Evolutionary conservation across 1,140 invertebrate genomes (phyloP).

Genomic region (Sitobion miscanthi): DNA sequence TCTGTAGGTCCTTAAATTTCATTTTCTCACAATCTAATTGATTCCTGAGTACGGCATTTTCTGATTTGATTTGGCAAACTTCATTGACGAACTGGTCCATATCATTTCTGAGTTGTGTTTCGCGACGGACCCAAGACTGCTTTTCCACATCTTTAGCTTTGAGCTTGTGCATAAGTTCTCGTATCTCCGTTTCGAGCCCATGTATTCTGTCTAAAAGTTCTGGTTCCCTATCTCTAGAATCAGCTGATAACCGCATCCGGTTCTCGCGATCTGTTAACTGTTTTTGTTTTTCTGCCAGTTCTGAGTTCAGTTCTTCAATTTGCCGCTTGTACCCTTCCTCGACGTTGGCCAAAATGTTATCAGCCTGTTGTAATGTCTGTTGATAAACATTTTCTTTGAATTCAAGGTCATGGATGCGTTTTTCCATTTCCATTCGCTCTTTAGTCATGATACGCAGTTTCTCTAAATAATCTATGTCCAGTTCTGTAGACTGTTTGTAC

Average conservation of each 20-base stretch:
- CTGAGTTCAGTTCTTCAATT: slow-evolving; percentile 62
- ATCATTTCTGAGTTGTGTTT: slow-evolving; percentile 58
- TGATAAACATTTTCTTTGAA: slow-evolving; percentile 70
- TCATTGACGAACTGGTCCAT: slow-evolving; percentile 57
- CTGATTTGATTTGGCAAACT: slow-evolving; percentile 57
- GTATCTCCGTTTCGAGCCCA: slow-evolving; percentile 54
- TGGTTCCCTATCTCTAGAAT: slow-evolving; percentile 51
- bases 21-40: slow-evolving; percentile 56
- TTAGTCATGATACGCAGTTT: slow-evolving; percentile 42
- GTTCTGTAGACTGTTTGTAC: not conserved
- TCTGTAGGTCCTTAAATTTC: slow-evolving; percentile 56
- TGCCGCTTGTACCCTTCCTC: slow-evolving; percentile 70
- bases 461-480: slow-evolving; percentile 35
- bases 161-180: slow-evolving; percentile 51
- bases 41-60: slow-evolving; percentile 48
- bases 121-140: slow-evolving; percentile 53
- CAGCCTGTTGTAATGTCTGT: slow-evolving; percentile 76
- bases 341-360: slow-evolving; percentile 75
- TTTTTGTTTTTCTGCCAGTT: slow-evolving; percentile 61
- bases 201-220: slow-evolving; percentile 57
- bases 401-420: slow-evolving; percentile 61
- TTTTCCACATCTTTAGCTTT: slow-evolving; percentile 59
- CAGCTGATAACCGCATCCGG: slow-evolving; percentile 49
- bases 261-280: slow-evolving; percentile 57
- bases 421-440: slow-evolving; percentile 57